Evolutionary conservation across 2,888 invertebrate species (phyloP).

Genomic region (Epinotia bilunana): DNA sequence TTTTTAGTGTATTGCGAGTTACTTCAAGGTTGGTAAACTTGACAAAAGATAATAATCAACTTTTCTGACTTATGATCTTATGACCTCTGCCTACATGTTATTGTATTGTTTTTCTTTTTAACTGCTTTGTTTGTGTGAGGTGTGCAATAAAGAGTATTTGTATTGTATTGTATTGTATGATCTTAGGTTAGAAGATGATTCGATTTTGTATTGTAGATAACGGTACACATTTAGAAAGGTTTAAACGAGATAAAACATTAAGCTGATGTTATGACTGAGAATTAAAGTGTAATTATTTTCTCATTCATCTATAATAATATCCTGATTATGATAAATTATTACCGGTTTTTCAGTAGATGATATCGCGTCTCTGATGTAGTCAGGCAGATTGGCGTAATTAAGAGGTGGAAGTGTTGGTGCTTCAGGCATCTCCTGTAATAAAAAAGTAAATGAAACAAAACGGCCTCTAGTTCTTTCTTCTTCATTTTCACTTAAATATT

Average conservation of each 20-base stretch:
- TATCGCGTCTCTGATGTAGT: slow-evolving; percentile 46
- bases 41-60: too few species aligned
- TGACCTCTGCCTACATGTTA: too few species aligned
- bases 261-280: neutral
- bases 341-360: slow-evolving; percentile 48
- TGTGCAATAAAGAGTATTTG: too few species aligned
- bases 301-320: neutral
- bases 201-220: too few species aligned
- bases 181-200: too few species aligned
- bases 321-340: slow-evolving; percentile 34
- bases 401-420: slow-evolving; percentile 52
- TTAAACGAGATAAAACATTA: neutral
- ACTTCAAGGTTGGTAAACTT: too few species aligned
- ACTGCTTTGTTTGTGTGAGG: too few species aligned
- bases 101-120: too few species aligned
- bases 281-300: neutral
- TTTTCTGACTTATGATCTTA: too few species aligned
- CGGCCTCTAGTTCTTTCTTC: neutral
- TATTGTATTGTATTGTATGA: too few species aligned
- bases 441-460: neutral
- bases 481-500: neutral
- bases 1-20: neutral
- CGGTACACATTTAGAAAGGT: too few species aligned
- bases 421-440: slow-evolving; percentile 50
- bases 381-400: slow-evolving; percentile 49